Base-by-base conservation (phyloP, 2,113 vertebrate genomes). In the Nothocercus julius region DNA sequence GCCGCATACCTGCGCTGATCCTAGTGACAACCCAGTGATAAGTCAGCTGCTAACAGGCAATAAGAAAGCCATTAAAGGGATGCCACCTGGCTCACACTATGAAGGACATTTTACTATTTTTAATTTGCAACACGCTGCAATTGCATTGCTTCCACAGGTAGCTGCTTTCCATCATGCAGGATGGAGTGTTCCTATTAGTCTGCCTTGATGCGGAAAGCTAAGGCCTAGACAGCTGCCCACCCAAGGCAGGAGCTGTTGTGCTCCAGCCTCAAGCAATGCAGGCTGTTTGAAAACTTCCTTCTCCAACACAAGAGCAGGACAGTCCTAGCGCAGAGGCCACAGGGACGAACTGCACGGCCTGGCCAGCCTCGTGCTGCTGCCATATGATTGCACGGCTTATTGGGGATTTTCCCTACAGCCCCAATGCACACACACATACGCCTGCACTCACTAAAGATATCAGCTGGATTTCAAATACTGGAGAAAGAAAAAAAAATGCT, bases 271-370 rank as follows among this genome's bases (percentile, higher is more conserved):
- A 38, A 97, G 90, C 90, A 96, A 90, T 85, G 18, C 0, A 0
- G 88, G 58, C 34, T 30, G 73, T 75, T 73, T 88, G 80, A 38
- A 70, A 76, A 86, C 77, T 96, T 97, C 93, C 95, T 92, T 66
- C 77, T 68, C 19, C 62, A 18, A 5, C 76, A 92, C 94, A 42
- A 58, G 92, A 40, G 78, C 70, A 51, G 89, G 81, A 63, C 85
- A 30, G 80, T 59, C 63, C 27, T 54, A 82, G 4, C 0, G 3
- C 18, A 70, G 34, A 77, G 1, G 2, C 38, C 0, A 1, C 25
- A 68, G 87, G 78, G 13, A 91, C 68, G 51, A 84, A 82, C 66
- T 75, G 8, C 10, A 4, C 79, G 32, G 89, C 78, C 85, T 75
- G 89, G 81, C 72, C 62, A 45, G 67, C 10, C 0, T 82, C 78